Evolutionary conservation across 2,888 invertebrate genomes (phyloP).

Genomic region (Mystacides longicornis): DNA sequence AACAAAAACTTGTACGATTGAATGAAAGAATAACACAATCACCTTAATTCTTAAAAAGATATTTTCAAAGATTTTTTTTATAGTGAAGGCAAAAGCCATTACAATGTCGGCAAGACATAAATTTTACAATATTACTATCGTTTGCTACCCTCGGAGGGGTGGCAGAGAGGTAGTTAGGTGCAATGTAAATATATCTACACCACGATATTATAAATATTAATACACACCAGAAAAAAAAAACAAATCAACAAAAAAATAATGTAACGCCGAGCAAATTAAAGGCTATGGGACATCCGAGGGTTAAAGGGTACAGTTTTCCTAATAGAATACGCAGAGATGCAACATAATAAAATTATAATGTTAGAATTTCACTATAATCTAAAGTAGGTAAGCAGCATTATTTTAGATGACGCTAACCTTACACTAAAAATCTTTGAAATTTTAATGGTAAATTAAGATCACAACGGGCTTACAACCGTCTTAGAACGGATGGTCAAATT

Average conservation of each 20-base stretch:
- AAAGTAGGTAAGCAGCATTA: too few relatives aligned
- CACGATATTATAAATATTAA: slow-evolving; percentile 26
- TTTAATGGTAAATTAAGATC: too few relatives aligned
- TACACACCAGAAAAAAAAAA: slow-evolving; percentile 25
- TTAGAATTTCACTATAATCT: not conserved
- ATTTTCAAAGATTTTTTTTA: too few relatives aligned
- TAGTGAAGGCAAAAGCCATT: not conserved
- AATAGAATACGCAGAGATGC: slow-evolving; percentile 14
- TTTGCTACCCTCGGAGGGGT: not conserved
- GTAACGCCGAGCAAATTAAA: slow-evolving; percentile 27
- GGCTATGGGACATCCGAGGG: slow-evolving; percentile 24
- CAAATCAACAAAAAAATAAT: slow-evolving; percentile 26
- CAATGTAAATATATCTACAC: not conserved
- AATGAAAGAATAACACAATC: too few relatives aligned
- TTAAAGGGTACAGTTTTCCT: slow-evolving; percentile 1
- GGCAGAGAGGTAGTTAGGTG: not conserved
- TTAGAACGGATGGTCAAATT: too few relatives aligned
- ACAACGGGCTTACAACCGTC: too few relatives aligned
- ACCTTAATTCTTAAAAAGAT: too few relatives aligned
- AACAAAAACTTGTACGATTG: too few relatives aligned
- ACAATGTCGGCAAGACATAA: too few relatives aligned
- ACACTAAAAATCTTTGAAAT: too few relatives aligned
- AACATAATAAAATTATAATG: slow-evolving; percentile 11
- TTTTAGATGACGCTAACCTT: too few relatives aligned
- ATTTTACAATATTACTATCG: not conserved